Conservation (phyloP, 2,113 vertebrate species). For the Tretioscincus oriximinensis region DNA sequence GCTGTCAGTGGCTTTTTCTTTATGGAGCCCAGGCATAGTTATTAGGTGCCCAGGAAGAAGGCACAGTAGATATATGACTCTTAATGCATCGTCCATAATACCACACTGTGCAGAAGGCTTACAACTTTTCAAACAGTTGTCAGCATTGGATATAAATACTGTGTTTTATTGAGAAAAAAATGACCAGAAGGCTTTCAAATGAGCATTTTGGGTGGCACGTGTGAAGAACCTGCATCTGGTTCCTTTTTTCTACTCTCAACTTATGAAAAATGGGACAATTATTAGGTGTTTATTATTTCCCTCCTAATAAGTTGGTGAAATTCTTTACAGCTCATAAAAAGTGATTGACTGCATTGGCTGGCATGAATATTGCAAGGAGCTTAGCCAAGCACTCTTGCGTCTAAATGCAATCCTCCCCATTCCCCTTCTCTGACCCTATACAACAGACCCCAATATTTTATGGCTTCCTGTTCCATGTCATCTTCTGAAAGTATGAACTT, state of each 20-base stretch:
- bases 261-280: slow-evolving; percentile 48
- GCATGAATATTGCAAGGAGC: slow-evolving; percentile 3
- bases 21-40: slow-evolving; percentile 53
- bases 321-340: slow-evolving; percentile 45
- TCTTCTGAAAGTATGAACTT: too few relatives aligned
- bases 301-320: slow-evolving; percentile 49
- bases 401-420: background rate
- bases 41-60: slow-evolving; percentile 58
- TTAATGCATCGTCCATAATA: slow-evolving; percentile 58
- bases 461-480: background rate
- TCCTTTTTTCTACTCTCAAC: fast-evolving
- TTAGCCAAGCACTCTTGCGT: slow-evolving; percentile 14
- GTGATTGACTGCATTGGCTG: slow-evolving; percentile 37
- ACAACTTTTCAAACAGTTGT: slow-evolving; percentile 56
- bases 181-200: slow-evolving; percentile 43
- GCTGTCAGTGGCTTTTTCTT: slow-evolving; percentile 60
- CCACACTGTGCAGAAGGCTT: slow-evolving; percentile 48
- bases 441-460: background rate
- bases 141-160: slow-evolving; percentile 59
- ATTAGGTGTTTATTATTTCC: slow-evolving; percentile 42
- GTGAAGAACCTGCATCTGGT: slow-evolving; percentile 30
- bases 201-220: slow-evolving; percentile 38
- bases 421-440: background rate
- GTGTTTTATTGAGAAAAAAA: slow-evolving; percentile 52
- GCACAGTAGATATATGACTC: slow-evolving; percentile 58